phyloP scores from a whole-genome alignment of 2,797 vertebrate species.

The Myotis myotis region DNA sequence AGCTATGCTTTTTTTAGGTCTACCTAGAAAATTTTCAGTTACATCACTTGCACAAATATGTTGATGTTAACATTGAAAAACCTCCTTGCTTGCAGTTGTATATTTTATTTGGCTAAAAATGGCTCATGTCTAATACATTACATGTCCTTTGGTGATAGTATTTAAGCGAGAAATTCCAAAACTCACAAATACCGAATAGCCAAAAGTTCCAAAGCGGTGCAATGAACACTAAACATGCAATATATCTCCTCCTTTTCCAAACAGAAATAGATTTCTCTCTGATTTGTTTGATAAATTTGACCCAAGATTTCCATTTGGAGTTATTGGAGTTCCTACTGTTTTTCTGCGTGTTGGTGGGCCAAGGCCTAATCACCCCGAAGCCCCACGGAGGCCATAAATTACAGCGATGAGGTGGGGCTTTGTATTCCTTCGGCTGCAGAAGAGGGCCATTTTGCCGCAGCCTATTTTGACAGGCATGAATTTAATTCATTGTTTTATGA shows the following conservation, averaged over 20 bases:
- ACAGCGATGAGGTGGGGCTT: slow-evolving; percentile 96
- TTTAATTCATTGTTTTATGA: slow-evolving; percentile 99
- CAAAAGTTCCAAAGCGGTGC: slow-evolving; percentile 94
- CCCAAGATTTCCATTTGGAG: slow-evolving; percentile 96
- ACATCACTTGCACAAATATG: slow-evolving; percentile 96
- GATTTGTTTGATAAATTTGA: slow-evolving; percentile 95
- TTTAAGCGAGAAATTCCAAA: slow-evolving; percentile 99
- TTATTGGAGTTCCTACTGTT: slow-evolving; percentile 99
- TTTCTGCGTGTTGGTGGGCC: slow-evolving; percentile 99
- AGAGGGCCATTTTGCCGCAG: slow-evolving; percentile 92
- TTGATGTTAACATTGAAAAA: slow-evolving; percentile 95
- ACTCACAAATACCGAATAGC: slow-evolving; percentile 96
- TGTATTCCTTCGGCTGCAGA: slow-evolving; percentile 94
- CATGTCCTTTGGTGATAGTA: slow-evolving; percentile 93
- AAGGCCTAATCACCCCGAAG: slow-evolving; percentile 95
- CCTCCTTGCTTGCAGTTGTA: slow-evolving; percentile 91
- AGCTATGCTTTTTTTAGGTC: slow-evolving; percentile 80
- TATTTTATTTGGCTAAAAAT: slow-evolving; percentile 97
- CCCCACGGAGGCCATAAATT: slow-evolving; percentile 99
- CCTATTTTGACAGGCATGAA: slow-evolving; percentile 96
- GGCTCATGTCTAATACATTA: slow-evolving; percentile 93
- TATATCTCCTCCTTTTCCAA: slow-evolving; percentile 95
- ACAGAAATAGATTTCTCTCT: slow-evolving; percentile 96
- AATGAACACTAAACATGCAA: slow-evolving; percentile 93
- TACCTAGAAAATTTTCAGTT: slow-evolving; percentile 87